A percentile compares a stretch with the other conserved stretches of the same genome.
phyloP scores from a whole-genome alignment of 2,113 vertebrate genomes.

The Halcyon senegalensis region DNA sequence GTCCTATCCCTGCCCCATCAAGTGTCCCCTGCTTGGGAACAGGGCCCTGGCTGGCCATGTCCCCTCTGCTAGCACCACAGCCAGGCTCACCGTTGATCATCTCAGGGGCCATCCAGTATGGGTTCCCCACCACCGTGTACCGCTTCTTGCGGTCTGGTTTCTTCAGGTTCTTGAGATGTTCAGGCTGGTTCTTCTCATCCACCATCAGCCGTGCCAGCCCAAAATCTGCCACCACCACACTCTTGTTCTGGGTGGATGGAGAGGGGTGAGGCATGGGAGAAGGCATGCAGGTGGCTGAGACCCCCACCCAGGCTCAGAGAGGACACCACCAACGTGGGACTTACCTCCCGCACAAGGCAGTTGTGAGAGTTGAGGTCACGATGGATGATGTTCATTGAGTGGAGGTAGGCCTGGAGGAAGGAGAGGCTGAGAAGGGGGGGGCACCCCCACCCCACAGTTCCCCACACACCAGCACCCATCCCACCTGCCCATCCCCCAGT shows the following conservation, averaged over 20 bases:
- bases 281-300: background rate
- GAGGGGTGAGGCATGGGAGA: background rate
- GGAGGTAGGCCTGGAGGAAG: conserved; percentile 85
- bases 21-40: background rate
- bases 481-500: background rate
- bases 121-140: conserved; percentile 98
- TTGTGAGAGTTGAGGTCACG: conserved; percentile 98
- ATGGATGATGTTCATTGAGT: conserved; percentile 99
- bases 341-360: conserved; percentile 92
- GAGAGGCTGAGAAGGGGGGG: background rate
- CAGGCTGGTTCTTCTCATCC: conserved; percentile 87
- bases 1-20: background rate
- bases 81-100: conserved; percentile 93
- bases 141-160: conserved; percentile 92
- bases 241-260: conserved; percentile 80
- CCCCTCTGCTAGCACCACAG: rapidly evolving
- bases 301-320: rapidly evolving
- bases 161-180: conserved; percentile 85
- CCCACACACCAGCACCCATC: background rate
- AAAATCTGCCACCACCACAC: conserved; percentile 95
- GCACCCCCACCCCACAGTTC: rapidly evolving
- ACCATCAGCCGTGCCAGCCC: conserved; percentile 93
- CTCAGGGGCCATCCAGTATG: conserved; percentile 99
- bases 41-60: background rate
- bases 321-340: background rate